phyloP scores from a whole-genome alignment of 2,888 invertebrate species.

The Caenorhabditis macrosperma region DNA sequence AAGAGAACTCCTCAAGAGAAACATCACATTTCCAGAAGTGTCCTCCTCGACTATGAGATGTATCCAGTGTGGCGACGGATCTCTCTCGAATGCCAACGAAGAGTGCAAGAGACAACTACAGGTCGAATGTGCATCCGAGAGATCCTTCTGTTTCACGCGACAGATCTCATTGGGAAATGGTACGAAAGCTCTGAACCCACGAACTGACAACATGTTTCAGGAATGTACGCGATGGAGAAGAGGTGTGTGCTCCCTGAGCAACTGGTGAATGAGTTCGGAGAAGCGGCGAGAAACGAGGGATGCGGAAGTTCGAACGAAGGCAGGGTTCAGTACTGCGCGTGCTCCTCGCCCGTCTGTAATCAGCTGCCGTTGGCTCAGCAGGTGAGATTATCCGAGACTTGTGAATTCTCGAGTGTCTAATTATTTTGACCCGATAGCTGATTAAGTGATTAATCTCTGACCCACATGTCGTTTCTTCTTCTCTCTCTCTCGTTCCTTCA shows the following conservation, averaged over 20 bases:
- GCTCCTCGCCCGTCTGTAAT: slow-evolving; percentile 70
- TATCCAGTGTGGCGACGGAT: slow-evolving; percentile 74
- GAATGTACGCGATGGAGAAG: slow-evolving; percentile 74
- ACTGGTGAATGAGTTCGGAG: slow-evolving; percentile 71
- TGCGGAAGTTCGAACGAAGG: slow-evolving; percentile 65
- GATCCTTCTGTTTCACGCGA: slow-evolving; percentile 72
- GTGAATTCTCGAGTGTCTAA: too few species aligned
- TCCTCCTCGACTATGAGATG: slow-evolving; percentile 65
- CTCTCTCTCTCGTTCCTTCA: too few species aligned
- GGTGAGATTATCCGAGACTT: slow-evolving; percentile 41
- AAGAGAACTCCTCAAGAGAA: too few species aligned
- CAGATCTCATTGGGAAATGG: slow-evolving; percentile 66
- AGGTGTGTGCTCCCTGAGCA: slow-evolving; percentile 73
- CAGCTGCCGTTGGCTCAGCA: slow-evolving; percentile 63
- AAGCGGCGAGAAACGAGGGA: slow-evolving; percentile 60
- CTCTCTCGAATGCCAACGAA: slow-evolving; percentile 49
- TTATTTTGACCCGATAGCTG: not conserved
- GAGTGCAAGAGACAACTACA: slow-evolving; percentile 69
- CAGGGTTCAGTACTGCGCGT: slow-evolving; percentile 70
- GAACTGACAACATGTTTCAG: slow-evolving; percentile 47
- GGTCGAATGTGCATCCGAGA: slow-evolving; percentile 63
- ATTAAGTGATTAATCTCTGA: not conserved
- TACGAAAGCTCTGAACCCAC: not conserved
- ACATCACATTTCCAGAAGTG: too few species aligned
- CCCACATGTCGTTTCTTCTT: not conserved